Conservation (phyloP, 2,113 vertebrate species). For the Oncorhynchus clarkii region DNA sequence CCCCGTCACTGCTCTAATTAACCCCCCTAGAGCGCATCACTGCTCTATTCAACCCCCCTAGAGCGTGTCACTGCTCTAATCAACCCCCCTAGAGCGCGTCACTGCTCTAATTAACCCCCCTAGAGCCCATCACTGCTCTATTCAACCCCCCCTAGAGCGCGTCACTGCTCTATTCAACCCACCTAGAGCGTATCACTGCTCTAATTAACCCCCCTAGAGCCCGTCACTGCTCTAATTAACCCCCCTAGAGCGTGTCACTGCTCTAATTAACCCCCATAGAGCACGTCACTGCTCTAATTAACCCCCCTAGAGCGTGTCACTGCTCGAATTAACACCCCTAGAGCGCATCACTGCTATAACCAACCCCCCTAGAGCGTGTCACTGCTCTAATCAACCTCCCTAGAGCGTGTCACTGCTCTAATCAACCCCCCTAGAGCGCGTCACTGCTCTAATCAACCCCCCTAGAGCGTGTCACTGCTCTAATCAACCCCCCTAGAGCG, state of each 20-base stretch:
- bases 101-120: slow-evolving; percentile 38
- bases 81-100: slow-evolving; percentile 23
- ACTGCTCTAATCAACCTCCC: too few relatives aligned
- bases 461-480: too few relatives aligned
- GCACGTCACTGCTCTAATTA: slow-evolving; percentile 44
- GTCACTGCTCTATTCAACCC: too few relatives aligned
- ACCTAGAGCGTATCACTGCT: slow-evolving; percentile 20
- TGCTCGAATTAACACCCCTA: slow-evolving; percentile 29
- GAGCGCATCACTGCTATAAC: slow-evolving; percentile 44
- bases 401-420: too few relatives aligned
- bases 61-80: slow-evolving; percentile 43
- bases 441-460: too few relatives aligned
- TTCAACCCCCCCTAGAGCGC: slow-evolving; percentile 18
- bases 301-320: slow-evolving; percentile 28
- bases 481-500: neutral
- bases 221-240: too few relatives aligned
- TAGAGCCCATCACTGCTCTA: neutral
- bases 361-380: neutral
- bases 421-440: too few relatives aligned
- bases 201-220: slow-evolving; percentile 33
- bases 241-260: slow-evolving; percentile 21
- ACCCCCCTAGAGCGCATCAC: neutral
- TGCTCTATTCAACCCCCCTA: too few relatives aligned
- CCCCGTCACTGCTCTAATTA: too few relatives aligned
- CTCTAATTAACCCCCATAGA: slow-evolving; percentile 33